Conservation (phyloP, 37 sponge, comb jelly and placozoan species). For the Chondrilla cf. caribensis region DNA sequence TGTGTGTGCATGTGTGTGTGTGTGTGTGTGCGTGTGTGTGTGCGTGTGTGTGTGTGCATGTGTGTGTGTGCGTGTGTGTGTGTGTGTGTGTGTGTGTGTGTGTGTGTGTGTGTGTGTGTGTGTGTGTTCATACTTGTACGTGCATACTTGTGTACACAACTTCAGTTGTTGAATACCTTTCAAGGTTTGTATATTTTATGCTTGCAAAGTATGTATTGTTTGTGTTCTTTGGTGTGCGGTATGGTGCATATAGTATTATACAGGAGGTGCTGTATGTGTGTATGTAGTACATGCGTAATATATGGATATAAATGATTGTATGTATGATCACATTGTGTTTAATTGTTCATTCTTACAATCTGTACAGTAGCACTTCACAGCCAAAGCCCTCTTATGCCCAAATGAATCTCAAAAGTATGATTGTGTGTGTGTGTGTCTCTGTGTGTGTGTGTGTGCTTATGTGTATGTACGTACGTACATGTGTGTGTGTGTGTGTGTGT, state of each 20-base stretch:
- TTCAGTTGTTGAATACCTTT: too few species aligned
- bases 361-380: not conserved
- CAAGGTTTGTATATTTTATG: too few species aligned
- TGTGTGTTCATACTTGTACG: not conserved
- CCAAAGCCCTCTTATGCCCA: not conserved
- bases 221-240: too few species aligned
- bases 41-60: not conserved
- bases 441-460: constrained; percentile 2
- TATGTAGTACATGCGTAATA: too few species aligned
- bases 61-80: not conserved
- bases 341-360: not conserved
- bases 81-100: not conserved
- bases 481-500: not conserved
- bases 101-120: not conserved
- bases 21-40: constrained; percentile 7
- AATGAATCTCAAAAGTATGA: not conserved
- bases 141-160: too few species aligned
- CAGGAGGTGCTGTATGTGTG: too few species aligned
- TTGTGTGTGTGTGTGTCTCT: not conserved
- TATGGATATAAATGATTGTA: too few species aligned
- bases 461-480: not conserved
- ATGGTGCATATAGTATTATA: too few species aligned
- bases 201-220: too few species aligned
- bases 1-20: constrained; percentile 15
- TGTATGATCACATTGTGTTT: too few species aligned